Base-by-base conservation (phyloP, 1,140 invertebrate species). In the Homarus americanus region DNA sequence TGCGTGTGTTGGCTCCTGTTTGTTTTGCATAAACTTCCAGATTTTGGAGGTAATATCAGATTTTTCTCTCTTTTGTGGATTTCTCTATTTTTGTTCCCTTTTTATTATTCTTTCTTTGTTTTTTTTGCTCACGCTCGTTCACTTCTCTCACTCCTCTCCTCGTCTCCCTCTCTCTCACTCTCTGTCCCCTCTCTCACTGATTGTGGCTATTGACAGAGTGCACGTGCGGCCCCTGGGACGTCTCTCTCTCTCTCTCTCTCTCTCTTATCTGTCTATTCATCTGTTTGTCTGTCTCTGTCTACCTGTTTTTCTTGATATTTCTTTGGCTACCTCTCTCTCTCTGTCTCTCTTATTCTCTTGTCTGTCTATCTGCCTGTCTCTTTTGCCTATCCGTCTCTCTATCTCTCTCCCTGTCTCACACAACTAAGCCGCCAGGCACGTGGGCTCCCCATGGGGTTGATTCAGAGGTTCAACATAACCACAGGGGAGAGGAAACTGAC, bases 391-490 rank as follows among this genome's bases (percentile, higher is more conserved):
- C 34, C 34, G n/a, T 32, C 24, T n/a, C 34, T 28, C 49, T 82
- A 17, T 58, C 24, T 28, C 78, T 49, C 41, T 28, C 41, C 53
- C 44, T 53, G 2, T 32, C 41, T 44, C 44, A 72, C 82, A 24
- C 63, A 4, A 40, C 38, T 41, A 40, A 69, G 41, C 75, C 41
- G 20, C 10, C 10, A 32, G 72, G 44, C 83, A 85, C 83, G 83
- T 85, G 83, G 41, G 24, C 83, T 38, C 83, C 66, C 69, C 69
- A 85, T 73, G 83, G 69, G 83, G 83, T 58, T 75, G 83, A 85
- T 85, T 85, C 66, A 53, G 28, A n/a, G 58, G 82, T 84, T 73
- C 82, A 84, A 84, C 58, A 72, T 41, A n/a, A 41, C 82, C 32
- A n/a, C 66, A 28, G 82, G 69, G 38, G 82, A 44, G 40, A 17